Conservation (phyloP, 2,888 invertebrate genomes). For the Orthosia gothica region DNA sequence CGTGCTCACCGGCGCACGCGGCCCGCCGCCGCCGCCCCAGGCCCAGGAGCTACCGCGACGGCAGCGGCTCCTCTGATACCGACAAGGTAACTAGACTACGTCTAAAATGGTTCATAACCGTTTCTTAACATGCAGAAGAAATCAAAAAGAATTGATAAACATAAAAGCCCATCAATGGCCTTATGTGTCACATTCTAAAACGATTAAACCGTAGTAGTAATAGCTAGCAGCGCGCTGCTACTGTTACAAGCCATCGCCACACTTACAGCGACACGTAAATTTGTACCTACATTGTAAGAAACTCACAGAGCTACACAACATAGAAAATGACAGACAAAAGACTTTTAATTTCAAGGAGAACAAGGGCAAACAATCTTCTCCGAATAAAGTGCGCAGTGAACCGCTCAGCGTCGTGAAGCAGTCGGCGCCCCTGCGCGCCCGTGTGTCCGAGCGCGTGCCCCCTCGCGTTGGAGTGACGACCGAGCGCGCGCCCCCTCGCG, state of each 20-base stretch:
- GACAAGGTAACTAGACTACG: constrained; percentile 41
- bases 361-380: constrained; percentile 18
- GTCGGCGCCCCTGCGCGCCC: not conserved
- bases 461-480: not conserved
- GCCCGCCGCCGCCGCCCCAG: not conserved
- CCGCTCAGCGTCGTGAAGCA: not conserved
- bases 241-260: not conserved
- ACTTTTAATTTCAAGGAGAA: constrained; percentile 50
- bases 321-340: constrained; percentile 14
- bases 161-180: constrained; percentile 34
- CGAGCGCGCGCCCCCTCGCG: not conserved
- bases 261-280: not conserved
- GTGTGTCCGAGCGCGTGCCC: not conserved
- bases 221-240: not conserved
- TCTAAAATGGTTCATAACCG: not conserved
- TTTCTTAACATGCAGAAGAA: constrained; percentile 1
- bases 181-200: constrained; percentile 22
- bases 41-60: not conserved
- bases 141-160: constrained; percentile 7
- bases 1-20: not conserved
- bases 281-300: not conserved
- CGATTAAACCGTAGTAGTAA: not conserved
- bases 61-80: constrained; percentile 29
- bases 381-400: constrained; percentile 14
- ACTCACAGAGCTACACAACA: not conserved